Evolutionary conservation across 2,888 invertebrate genomes (phyloP).

Genomic region (Conomelus anceps): DNA sequence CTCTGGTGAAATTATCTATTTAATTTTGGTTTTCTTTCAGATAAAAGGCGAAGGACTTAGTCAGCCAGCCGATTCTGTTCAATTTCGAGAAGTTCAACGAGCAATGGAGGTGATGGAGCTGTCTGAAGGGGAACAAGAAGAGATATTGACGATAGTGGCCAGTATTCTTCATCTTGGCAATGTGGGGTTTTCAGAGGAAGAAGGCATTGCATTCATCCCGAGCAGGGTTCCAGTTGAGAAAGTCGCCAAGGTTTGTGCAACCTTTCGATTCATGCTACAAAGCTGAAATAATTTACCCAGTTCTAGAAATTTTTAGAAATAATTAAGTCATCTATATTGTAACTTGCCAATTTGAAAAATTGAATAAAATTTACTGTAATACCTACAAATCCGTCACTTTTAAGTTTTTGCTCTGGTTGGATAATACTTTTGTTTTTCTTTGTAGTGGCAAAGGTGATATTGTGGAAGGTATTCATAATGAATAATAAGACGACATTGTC

Average conservation of each 20-base stretch:
- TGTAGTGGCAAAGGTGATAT: too few relatives aligned
- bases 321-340: neutral
- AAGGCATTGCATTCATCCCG: conserved; percentile 26
- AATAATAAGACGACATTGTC: too few relatives aligned
- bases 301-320: neutral
- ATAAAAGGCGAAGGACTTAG: neutral
- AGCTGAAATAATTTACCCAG: neutral
- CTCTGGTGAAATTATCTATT: neutral
- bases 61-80: conserved; percentile 1
- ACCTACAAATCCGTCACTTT: too few relatives aligned
- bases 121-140: conserved; percentile 73
- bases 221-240: conserved; percentile 24
- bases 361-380: too few relatives aligned
- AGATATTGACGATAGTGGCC: conserved; percentile 75
- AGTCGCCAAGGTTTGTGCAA: conserved; percentile 28
- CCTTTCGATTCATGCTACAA: too few relatives aligned
- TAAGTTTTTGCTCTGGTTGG: too few relatives aligned
- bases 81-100: conserved; percentile 65
- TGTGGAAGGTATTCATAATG: too few relatives aligned
- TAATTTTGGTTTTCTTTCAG: neutral
- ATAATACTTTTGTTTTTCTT: too few relatives aligned
- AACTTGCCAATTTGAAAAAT: too few relatives aligned
- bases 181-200: conserved; percentile 55
- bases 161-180: conserved; percentile 90
- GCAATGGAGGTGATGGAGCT: conserved; percentile 93